Base-by-base conservation (phyloP, 23 tunicate species). In the Ciona savignyi region DNA sequence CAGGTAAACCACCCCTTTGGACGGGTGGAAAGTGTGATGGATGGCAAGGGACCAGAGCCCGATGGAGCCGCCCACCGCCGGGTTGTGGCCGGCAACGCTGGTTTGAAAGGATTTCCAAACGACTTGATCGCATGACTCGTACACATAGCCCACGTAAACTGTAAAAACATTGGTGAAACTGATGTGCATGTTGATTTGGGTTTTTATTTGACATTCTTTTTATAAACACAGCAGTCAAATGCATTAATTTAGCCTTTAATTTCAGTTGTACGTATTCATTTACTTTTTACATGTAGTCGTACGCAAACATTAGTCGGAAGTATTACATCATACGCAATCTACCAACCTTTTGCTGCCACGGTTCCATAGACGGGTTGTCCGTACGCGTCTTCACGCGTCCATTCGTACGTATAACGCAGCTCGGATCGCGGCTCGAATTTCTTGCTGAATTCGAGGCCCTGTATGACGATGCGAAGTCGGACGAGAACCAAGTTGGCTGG, bases 31-130 rank as follows among this genome's bases (percentile, higher is more conserved):
- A 27, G 73, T 76, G 76, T 91, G 91, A 62, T 91, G 97, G 33
- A 91, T 76, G 80, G 75, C 89, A 48, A 91, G 42, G 9, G 91
- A 62, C 97, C 97, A 91, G 32, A 63, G 70, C n/a, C 77, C 86
- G n/a, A 85, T 42, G 25, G 90, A 35, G 20, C 56, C 68, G 29
- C 26, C 33, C 61, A 34, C 22, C 21, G 79, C 33, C 23, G 94
- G 86, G 68, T 87, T 76, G 25, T 81, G 85, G 33, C 97, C 97
- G 60, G 66, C 66, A 30, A 91, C 34, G 29, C 70, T 72, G 26
- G 83, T 35, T 33, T 51, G 22, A 72, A 74, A 69, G 3, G 49
- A 63, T n/a, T 84, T 81, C 97, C 97, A 91, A 11, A 84, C 72
- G 35, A 80, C 67, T 34, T 88, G 23, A 21, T 77, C 19, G 70